These are phyloP conservation scores for Thecocarcelia acutangulata DNA, from an alignment of 2,888 invertebrate genomes.

Conservation along the genomic window DNA sequence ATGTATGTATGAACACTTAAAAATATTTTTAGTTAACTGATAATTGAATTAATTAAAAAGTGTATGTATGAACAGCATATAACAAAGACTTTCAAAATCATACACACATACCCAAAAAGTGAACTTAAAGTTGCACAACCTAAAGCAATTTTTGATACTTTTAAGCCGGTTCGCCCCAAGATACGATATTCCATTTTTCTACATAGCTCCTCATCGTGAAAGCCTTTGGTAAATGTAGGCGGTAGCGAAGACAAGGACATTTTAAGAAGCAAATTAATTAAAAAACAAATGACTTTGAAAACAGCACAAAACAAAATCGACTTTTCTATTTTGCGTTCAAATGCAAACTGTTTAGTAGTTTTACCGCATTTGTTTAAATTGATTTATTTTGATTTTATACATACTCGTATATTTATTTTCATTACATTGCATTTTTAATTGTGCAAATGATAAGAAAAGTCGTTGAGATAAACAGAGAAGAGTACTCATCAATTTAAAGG, in stretches of 20 bases:
- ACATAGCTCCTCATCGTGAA: constrained; percentile 84
- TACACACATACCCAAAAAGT: constrained; percentile 84
- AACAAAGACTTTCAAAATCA: not conserved
- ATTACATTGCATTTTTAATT: not conserved
- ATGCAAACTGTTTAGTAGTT: constrained; percentile 27
- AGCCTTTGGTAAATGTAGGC: constrained; percentile 85
- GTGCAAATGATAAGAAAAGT: constrained; percentile 15
- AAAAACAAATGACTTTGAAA: not conserved
- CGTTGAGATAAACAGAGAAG: constrained; percentile 16
- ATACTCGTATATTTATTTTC: not conserved
- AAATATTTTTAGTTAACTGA: too few species aligned
- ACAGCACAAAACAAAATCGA: not conserved
- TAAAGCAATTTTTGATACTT: constrained; percentile 87
- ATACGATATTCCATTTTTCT: constrained; percentile 87
- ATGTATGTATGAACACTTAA: too few species aligned
- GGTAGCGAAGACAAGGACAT: constrained; percentile 78
- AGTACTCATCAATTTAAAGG: not conserved
- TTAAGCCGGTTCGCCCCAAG: constrained; percentile 87
- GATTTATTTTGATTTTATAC: not conserved
- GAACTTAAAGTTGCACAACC: constrained; percentile 89
- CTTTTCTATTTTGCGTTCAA: constrained; percentile 3
- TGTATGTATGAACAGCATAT: too few species aligned
- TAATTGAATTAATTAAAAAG: too few species aligned
- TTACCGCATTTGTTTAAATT: constrained; percentile 2
- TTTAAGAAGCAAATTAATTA: not conserved